phyloP scores from a whole-genome alignment of 2,797 vertebrate genomes.

The Ispidina lecontei region DNA sequence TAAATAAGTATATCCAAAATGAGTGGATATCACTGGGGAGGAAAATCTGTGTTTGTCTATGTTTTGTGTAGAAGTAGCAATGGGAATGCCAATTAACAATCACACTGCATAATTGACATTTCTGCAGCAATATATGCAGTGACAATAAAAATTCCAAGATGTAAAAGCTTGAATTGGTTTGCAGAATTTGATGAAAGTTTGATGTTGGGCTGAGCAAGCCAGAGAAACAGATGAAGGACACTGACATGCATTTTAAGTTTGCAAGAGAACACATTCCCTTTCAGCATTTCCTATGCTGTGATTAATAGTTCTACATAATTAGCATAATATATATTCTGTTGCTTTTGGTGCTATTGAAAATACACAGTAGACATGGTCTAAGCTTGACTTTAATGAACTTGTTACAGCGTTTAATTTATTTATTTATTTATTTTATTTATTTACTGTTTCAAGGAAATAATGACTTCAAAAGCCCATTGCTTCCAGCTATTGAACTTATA shows the following conservation, averaged over 20 bases:
- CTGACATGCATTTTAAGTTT: background rate
- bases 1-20: background rate
- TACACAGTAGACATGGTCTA: background rate
- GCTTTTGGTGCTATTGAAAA: constrained; percentile 16
- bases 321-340: constrained; percentile 34
- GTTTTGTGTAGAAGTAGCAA: background rate
- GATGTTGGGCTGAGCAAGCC: rapidly evolving
- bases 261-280: background rate
- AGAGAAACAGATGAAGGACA: background rate
- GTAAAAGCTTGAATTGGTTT: background rate
- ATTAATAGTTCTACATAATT: constrained; percentile 25
- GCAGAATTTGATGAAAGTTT: constrained; percentile 17
- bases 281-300: background rate
- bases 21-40: background rate
- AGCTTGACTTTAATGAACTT: constrained; percentile 1
- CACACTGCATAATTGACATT: background rate
- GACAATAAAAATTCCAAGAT: constrained; percentile 12
- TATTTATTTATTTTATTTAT: constrained; percentile 43
- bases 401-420: background rate
- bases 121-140: background rate
- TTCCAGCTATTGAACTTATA: constrained; percentile 36
- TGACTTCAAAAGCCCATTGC: background rate
- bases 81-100: constrained; percentile 16
- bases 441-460: background rate
- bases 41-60: background rate